Evolutionary conservation across 1,140 invertebrate genomes (phyloP).

Genomic region (Adelges cooleyi): DNA sequence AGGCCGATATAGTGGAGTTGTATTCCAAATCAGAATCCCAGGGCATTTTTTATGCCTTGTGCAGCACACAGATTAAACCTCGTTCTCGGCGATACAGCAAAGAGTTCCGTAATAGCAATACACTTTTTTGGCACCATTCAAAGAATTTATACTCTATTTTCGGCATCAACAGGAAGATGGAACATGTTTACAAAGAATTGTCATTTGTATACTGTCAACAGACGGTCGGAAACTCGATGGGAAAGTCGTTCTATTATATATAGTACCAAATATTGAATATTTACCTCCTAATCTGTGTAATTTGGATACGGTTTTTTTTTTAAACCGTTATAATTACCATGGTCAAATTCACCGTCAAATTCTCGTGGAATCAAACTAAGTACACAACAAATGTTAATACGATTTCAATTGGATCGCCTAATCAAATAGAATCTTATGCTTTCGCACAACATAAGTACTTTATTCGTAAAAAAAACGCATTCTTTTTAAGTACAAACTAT

Average conservation of each 20-base stretch:
- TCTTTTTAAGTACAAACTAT: no score
- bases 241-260: neutral
- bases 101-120: neutral
- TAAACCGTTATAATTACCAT: no score
- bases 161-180: neutral
- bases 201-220: neutral
- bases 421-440: no score
- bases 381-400: no score
- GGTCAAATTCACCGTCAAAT: no score
- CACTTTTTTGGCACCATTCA: neutral
- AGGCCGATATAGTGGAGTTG: neutral
- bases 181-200: neutral
- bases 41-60: neutral
- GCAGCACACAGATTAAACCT: neutral
- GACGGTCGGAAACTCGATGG: neutral
- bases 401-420: no score
- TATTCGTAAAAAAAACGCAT: no score
- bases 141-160: neutral
- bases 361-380: no score
- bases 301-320: no score
- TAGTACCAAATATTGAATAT: no score
- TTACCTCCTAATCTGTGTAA: no score
- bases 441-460: no score
- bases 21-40: neutral
- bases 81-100: neutral